These are phyloP conservation scores for Platichthys flesus DNA, from an alignment of 2,113 vertebrate genomes.

Conservation along the genomic window DNA sequence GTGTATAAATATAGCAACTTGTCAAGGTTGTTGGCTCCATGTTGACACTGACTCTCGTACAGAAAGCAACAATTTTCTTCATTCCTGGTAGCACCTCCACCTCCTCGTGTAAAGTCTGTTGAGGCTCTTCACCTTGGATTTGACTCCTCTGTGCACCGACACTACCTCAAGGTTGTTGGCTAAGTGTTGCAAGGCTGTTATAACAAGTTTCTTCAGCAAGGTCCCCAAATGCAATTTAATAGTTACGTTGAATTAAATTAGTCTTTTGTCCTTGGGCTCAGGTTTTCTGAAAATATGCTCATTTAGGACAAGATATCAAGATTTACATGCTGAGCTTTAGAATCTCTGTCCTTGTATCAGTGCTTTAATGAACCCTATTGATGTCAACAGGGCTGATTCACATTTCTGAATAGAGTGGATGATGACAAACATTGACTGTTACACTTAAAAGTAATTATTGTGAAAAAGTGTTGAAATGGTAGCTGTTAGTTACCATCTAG, in stretches of 20 bases:
- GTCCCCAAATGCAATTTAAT: constrained; percentile 38
- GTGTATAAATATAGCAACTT: constrained; percentile 64
- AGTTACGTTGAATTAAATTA: constrained; percentile 42
- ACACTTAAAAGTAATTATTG: not conserved
- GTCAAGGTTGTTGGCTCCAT: constrained; percentile 76
- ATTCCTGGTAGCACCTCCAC: constrained; percentile 44
- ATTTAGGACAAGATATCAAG: constrained; percentile 18
- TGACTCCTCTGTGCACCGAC: constrained; percentile 30
- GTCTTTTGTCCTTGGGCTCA: constrained; percentile 57
- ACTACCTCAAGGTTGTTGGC: constrained; percentile 59
- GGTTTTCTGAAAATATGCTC: constrained; percentile 19
- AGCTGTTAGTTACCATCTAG: not conserved
- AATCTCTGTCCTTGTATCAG: not conserved
- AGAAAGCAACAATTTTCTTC: constrained; percentile 64
- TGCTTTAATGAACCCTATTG: not conserved
- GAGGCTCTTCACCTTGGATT: constrained; percentile 62
- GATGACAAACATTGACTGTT: not conserved
- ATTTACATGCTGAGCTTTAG: not conserved
- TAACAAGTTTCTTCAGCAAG: constrained; percentile 47
- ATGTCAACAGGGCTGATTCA: not conserved
- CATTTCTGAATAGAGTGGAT: not conserved
- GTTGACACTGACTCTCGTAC: constrained; percentile 48
- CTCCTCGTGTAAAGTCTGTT: constrained; percentile 46
- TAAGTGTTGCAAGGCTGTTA: constrained; percentile 29
- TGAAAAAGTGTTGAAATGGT: not conserved